These are phyloP conservation scores for Chelon labrosus DNA, from an alignment of 2,797 vertebrate genomes.

Conservation along the genomic window DNA sequence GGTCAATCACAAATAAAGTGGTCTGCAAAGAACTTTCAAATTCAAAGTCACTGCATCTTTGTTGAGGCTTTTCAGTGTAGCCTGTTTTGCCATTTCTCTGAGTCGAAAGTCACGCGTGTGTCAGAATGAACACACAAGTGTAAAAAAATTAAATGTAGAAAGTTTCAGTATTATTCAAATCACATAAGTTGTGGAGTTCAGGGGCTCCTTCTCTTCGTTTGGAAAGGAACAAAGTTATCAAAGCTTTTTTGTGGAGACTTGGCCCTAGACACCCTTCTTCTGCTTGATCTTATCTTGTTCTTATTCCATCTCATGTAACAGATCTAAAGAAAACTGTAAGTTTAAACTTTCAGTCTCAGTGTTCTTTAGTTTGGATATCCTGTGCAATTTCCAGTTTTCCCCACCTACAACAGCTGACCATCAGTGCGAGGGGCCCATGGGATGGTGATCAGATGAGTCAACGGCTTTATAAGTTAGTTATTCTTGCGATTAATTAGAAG, in stretches of 20 bases:
- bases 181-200: no score
- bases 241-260: not conserved
- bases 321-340: not conserved
- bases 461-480: conserved; percentile 58
- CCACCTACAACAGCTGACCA: conserved; percentile 2
- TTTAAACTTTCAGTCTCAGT: not conserved
- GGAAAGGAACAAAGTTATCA: not conserved
- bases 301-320: not conserved
- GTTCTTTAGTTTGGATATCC: not conserved
- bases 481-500: conserved; percentile 59
- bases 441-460: conserved; percentile 70
- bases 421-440: not conserved
- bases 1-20: no score
- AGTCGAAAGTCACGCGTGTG: no score
- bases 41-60: no score
- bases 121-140: no score
- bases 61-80: no score
- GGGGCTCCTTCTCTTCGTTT: no score
- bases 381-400: not conserved
- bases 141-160: no score
- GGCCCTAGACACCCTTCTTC: not conserved
- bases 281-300: not conserved
- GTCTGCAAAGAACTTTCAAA: no score
- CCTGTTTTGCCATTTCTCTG: no score
- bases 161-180: no score